phyloP scores from a whole-genome alignment of 2,888 invertebrate genomes.

The Camponotus fellah region DNA sequence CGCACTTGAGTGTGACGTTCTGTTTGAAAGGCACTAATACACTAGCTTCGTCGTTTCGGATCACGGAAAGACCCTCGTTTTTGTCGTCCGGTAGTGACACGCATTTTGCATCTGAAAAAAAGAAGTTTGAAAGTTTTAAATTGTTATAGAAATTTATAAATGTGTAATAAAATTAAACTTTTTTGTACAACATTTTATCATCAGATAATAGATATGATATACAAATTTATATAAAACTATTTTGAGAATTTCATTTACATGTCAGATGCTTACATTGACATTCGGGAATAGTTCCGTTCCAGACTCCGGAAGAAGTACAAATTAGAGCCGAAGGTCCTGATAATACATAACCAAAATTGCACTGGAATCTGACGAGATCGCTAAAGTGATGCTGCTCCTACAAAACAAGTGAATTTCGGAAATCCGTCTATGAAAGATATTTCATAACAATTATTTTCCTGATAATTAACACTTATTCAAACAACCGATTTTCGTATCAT shows the following conservation, averaged over 20 bases:
- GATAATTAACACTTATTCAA: not conserved
- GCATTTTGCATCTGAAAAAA: conserved; percentile 93
- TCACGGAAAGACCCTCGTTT: conserved; percentile 93
- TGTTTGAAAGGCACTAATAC: conserved; percentile 95
- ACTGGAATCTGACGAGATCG: conserved; percentile 96
- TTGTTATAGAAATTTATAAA: conserved; percentile 2
- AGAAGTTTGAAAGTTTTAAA: not conserved
- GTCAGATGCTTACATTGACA: conserved; percentile 93
- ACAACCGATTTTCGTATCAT: not conserved
- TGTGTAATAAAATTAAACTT: not conserved
- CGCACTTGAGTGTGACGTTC: conserved; percentile 95
- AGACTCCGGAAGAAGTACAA: conserved; percentile 95
- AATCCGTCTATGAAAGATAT: not conserved
- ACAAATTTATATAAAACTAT: not conserved
- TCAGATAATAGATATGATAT: not conserved
- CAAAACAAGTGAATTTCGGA: conserved; percentile 27
- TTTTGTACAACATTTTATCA: not conserved
- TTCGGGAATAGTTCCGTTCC: conserved; percentile 97
- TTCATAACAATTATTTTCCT: not conserved
- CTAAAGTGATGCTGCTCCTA: conserved; percentile 94
- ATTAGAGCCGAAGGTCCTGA: conserved; percentile 94
- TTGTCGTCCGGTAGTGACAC: conserved; percentile 96
- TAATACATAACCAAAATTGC: conserved; percentile 97
- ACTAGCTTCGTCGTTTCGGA: conserved; percentile 93
- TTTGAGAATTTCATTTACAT: not conserved